A percentile compares a stretch with the other conserved stretches of the same genome.
phyloP scores from a whole-genome alignment of 2,113 vertebrate species.

The Perccottus glenii region DNA sequence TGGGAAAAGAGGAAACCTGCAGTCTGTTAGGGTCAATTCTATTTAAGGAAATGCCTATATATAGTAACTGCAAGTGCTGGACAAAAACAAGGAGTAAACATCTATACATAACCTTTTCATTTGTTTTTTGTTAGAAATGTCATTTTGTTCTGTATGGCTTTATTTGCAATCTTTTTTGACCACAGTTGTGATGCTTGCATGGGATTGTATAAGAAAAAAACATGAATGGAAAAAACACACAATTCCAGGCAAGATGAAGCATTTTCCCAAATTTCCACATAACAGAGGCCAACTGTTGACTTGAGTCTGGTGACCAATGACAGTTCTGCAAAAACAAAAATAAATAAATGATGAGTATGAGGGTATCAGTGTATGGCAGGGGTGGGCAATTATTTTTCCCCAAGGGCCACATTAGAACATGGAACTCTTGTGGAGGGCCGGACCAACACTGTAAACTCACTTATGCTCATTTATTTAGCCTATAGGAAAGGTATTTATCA shows the following conservation, averaged over 20 bases:
- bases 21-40: constrained; percentile 44
- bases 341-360: no score
- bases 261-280: no score
- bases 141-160: not conserved
- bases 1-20: constrained; percentile 54
- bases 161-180: not conserved
- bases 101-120: not conserved
- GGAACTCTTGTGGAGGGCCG: no score
- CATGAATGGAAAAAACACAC: not conserved
- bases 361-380: no score
- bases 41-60: constrained; percentile 41
- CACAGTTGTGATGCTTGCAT: not conserved
- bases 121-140: not conserved
- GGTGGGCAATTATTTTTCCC: no score
- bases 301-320: no score
- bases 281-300: no score
- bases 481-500: no score
- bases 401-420: no score
- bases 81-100: constrained; percentile 31
- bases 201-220: not conserved
- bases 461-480: no score
- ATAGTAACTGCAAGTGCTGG: constrained; percentile 30
- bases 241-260: not conserved
- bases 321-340: no score
- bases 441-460: no score